Conservation (phyloP, 1,140 invertebrate species). For the Trichonephila clavipes region DNA sequence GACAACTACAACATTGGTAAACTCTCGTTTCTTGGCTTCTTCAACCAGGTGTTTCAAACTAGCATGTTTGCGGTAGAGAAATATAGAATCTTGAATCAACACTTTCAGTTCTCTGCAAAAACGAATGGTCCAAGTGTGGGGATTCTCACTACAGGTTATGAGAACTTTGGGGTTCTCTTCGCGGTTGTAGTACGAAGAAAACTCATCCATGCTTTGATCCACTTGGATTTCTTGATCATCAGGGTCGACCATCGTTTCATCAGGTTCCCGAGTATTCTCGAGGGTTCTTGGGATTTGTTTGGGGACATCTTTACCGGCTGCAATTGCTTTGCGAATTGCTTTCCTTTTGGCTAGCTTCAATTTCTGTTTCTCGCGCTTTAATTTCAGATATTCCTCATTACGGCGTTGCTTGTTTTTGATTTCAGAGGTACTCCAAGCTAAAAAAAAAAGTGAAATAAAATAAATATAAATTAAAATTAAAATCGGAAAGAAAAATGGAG, state of each 20-base stretch:
- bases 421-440: slow-evolving; percentile 79
- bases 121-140: slow-evolving; percentile 91
- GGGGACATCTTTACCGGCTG: slow-evolving; percentile 80
- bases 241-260: slow-evolving; percentile 92
- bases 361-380: slow-evolving; percentile 80
- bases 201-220: slow-evolving; percentile 93
- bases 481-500: neutral
- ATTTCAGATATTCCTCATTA: slow-evolving; percentile 79
- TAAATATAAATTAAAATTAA: neutral
- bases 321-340: slow-evolving; percentile 22
- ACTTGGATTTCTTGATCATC: slow-evolving; percentile 88
- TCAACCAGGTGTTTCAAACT: slow-evolving; percentile 95
- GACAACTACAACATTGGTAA: slow-evolving; percentile 94
- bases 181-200: slow-evolving; percentile 91
- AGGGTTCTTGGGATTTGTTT: slow-evolving; percentile 94
- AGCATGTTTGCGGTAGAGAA: slow-evolving; percentile 89
- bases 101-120: slow-evolving; percentile 94
- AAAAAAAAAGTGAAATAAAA: neutral
- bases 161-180: slow-evolving; percentile 95
- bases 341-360: slow-evolving; percentile 77
- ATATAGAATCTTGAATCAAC: slow-evolving; percentile 94
- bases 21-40: slow-evolving; percentile 88
- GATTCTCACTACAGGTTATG: slow-evolving; percentile 96
- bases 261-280: slow-evolving; percentile 93
- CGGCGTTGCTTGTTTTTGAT: slow-evolving; percentile 81